Evolutionary conservation across 2,113 vertebrate species (phyloP).

Genomic region (Antidorcas marsupialis): DNA sequence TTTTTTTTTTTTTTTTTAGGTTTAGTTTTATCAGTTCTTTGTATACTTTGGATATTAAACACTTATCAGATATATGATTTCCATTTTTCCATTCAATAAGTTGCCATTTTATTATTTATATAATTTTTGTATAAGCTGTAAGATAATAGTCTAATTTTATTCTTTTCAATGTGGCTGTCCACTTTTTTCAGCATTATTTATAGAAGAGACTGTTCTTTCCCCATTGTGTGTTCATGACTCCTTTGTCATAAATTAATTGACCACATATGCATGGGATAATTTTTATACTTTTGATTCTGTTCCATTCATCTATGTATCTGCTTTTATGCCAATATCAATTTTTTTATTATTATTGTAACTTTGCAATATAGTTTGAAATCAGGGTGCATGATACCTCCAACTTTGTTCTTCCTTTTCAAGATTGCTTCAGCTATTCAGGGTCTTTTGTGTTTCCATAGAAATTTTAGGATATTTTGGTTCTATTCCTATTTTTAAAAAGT

Average conservation of each 20-base stretch:
- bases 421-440: neutral
- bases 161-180: neutral
- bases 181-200: neutral
- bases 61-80: neutral
- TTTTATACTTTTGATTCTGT: neutral
- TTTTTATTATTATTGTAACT: neutral
- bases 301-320: neutral
- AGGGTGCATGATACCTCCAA: neutral
- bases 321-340: neutral
- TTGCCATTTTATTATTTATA: neutral
- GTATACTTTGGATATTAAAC: neutral
- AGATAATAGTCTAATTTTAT: neutral
- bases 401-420: neutral
- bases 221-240: neutral
- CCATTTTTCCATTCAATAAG: neutral
- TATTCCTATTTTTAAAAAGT: neutral
- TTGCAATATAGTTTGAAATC: neutral
- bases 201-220: neutral
- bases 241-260: neutral
- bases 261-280: neutral
- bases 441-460: neutral
- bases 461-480: neutral
- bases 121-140: neutral
- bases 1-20: neutral
- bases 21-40: neutral